These are phyloP conservation scores for Orientallactaga sibirica DNA, from an alignment of 2,797 vertebrate genomes.

Conservation along the genomic window DNA sequence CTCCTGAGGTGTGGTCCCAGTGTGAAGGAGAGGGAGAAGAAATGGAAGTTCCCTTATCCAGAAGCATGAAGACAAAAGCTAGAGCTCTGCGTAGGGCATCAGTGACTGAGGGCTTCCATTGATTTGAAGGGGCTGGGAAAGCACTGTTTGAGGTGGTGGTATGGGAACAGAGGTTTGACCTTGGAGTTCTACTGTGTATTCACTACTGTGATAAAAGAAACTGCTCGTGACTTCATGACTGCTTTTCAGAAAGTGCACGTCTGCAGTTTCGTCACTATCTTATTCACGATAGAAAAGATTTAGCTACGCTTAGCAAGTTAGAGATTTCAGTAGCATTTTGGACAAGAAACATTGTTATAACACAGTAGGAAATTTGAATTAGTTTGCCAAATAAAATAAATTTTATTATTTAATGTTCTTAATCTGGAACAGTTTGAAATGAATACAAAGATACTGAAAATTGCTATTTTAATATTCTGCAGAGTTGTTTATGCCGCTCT, in stretches of 20 bases:
- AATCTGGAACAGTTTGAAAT: conserved; percentile 18
- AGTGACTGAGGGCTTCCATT: neutral
- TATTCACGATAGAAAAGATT: neutral
- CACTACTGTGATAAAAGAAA: neutral
- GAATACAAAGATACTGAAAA: neutral
- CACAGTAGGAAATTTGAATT: neutral
- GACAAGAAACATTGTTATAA: neutral
- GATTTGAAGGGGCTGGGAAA: neutral
- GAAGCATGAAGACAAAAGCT: neutral
- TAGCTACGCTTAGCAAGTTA: neutral
- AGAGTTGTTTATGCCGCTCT: neutral
- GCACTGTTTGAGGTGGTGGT: neutral
- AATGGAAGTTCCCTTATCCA: neutral
- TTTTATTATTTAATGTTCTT: conserved; percentile 1
- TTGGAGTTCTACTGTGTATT: neutral
- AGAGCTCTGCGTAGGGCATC: neutral
- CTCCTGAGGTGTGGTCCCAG: too few relatives aligned
- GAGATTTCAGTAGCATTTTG: neutral
- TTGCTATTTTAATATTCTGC: neutral
- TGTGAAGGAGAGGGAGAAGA: neutral
- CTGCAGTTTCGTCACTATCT: neutral
- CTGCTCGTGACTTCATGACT: neutral
- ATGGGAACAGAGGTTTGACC: neutral
- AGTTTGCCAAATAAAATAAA: neutral
- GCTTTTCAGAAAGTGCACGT: neutral